Percentiles rank a stretch among this genome's conserved stretches.
Evolutionary conservation across 2,888 invertebrate genomes (phyloP).

Genomic region (Phania funesta): DNA sequence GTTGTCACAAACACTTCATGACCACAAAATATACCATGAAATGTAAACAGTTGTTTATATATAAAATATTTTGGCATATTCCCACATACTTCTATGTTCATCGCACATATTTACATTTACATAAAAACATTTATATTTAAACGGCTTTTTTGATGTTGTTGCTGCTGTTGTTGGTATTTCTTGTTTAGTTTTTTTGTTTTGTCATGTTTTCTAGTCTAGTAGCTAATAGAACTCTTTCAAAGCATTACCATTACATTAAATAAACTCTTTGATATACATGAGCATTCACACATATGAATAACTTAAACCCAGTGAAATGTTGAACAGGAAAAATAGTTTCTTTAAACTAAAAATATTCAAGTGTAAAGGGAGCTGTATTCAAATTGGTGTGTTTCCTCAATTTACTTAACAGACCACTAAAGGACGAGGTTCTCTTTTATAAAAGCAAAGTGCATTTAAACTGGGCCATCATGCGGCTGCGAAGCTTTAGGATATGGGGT

Average conservation of each 20-base stretch:
- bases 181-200: constrained; percentile 34
- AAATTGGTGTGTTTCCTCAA: no score
- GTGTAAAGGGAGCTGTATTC: no score
- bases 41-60: constrained; percentile 18
- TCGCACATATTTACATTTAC: neutral
- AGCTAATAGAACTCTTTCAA: constrained; percentile 65
- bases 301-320: constrained; percentile 11
- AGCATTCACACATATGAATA: neutral
- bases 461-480: no score
- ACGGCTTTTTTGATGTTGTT: constrained; percentile 45
- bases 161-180: constrained; percentile 20
- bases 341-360: no score
- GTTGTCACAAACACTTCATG: constrained; percentile 55
- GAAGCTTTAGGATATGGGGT: no score
- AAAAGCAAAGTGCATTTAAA: no score
- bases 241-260: constrained; percentile 60
- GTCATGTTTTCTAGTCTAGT: constrained; percentile 61
- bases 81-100: neutral
- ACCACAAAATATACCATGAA: constrained; percentile 44
- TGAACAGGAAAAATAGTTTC: neutral
- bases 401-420: no score
- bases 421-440: no score
- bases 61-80: neutral
- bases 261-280: constrained; percentile 50
- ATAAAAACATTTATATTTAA: constrained; percentile 12